Percentiles rank a stretch among this genome's conserved stretches.
These are phyloP conservation scores for Dendrocopos noguchii DNA, from an alignment of 2,113 vertebrate species.

Conservation along the genomic window DNA sequence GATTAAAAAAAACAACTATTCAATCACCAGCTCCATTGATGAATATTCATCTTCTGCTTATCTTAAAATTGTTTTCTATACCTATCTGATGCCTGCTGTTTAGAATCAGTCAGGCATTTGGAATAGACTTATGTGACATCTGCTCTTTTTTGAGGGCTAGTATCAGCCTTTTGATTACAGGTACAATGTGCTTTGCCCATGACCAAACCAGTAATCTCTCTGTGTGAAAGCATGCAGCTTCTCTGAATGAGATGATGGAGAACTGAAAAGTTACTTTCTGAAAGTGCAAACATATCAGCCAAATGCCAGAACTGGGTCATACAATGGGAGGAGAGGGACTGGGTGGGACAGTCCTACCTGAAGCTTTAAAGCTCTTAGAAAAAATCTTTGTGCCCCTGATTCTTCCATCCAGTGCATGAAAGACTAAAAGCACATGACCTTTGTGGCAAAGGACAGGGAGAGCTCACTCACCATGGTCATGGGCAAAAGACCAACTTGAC, in stretches of 20 bases:
- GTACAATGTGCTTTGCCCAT: neutral
- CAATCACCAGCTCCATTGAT: slow-evolving; percentile 1
- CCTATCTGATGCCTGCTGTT: neutral
- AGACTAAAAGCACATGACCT: neutral
- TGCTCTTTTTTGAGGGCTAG: neutral
- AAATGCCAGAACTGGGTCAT: neutral
- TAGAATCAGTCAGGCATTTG: slow-evolving; percentile 9
- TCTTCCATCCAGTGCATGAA: neutral
- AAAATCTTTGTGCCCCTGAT: neutral
- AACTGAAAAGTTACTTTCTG: neutral
- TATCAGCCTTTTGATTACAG: neutral
- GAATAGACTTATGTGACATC: neutral
- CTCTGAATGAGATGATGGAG: fast-evolving
- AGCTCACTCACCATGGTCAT: too few relatives aligned
- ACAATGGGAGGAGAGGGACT: neutral
- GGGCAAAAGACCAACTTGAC: too few relatives aligned
- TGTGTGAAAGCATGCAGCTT: neutral
- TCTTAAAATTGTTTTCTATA: neutral
- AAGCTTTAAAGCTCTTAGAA: neutral
- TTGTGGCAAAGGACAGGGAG: neutral
- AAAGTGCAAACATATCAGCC: neutral
- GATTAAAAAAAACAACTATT: slow-evolving; percentile 41
- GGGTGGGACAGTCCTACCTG: neutral
- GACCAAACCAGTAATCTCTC: neutral
- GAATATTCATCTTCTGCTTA: slow-evolving; percentile 27